Percentiles rank a stretch among this genome's conserved stretches.
phyloP scores from a whole-genome alignment of 2,888 invertebrate species.

The Thecophora atra region DNA sequence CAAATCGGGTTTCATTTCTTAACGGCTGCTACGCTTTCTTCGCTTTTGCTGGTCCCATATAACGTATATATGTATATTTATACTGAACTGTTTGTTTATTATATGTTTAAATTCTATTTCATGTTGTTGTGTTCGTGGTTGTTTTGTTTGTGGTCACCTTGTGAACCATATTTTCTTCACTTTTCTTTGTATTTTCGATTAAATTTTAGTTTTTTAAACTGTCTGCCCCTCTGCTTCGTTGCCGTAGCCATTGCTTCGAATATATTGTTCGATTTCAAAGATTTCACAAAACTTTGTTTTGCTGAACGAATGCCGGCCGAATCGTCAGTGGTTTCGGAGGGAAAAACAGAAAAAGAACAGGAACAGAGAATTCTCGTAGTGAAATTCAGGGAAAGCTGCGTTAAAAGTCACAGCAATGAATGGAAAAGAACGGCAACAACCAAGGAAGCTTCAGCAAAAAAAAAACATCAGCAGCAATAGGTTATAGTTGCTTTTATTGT shows the following conservation, averaged over 20 bases:
- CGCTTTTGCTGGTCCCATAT: background rate
- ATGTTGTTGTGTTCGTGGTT: background rate
- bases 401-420: constrained; percentile 3
- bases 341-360: background rate
- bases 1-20: background rate
- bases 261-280: constrained; percentile 25
- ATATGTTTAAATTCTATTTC: too few species aligned
- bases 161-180: background rate
- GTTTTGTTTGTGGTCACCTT: constrained; percentile 1
- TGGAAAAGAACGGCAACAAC: background rate
- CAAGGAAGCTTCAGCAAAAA: too few species aligned
- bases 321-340: background rate
- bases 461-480: background rate
- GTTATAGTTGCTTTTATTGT: too few species aligned
- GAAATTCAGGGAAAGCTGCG: background rate
- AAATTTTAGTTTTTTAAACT: background rate
- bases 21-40: background rate
- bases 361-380: too few species aligned
- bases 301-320: background rate
- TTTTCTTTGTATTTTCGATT: background rate
- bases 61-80: too few species aligned
- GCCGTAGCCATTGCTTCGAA: background rate
- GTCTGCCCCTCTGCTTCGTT: background rate
- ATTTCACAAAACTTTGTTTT: background rate
- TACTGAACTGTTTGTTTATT: too few species aligned